A percentile compares a stretch with the other conserved stretches of the same genome.
Conservation (phyloP, 1,140 invertebrate genomes). For the Danaus plexippus region DNA sequence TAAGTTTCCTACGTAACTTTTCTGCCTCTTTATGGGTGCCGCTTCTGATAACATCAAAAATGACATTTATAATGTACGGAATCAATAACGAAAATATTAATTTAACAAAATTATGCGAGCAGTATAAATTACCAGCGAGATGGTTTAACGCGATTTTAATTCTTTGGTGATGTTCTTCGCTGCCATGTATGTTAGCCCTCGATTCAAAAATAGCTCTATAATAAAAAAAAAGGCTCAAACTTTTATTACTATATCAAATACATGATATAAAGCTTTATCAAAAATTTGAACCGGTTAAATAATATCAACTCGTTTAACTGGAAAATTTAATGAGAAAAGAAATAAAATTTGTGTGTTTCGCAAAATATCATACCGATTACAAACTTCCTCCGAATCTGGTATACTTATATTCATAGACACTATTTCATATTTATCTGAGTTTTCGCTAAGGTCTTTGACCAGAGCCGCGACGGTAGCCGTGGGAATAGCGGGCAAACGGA, state of each 20-base stretch:
- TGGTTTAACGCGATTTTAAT: slow-evolving; percentile 26
- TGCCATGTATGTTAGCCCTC: slow-evolving; percentile 19
- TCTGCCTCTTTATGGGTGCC: slow-evolving; percentile 15
- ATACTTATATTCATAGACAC: slow-evolving; percentile 43
- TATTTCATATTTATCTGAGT: slow-evolving; percentile 36
- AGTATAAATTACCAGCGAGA: slow-evolving; percentile 23
- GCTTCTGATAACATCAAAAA: slow-evolving; percentile 6
- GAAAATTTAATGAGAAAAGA: not conserved
- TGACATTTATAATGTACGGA: too few relatives aligned
- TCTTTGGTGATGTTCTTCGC: slow-evolving; percentile 16
- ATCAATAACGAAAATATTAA: too few relatives aligned
- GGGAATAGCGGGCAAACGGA: slow-evolving; percentile 38
- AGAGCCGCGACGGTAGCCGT: slow-evolving; percentile 34
- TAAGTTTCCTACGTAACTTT: slow-evolving; percentile 10
- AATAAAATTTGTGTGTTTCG: not conserved
- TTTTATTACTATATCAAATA: not conserved
- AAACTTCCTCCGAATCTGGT: slow-evolving; percentile 53
- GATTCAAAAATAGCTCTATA: slow-evolving; percentile 37
- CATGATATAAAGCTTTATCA: not conserved
- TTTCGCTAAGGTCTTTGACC: slow-evolving; percentile 34
- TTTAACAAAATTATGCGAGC: too few relatives aligned
- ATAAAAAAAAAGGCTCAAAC: slow-evolving; percentile 6
- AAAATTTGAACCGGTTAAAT: not conserved
- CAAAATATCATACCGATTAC: slow-evolving; percentile 32
- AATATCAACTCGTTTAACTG: not conserved